Base-by-base conservation (phyloP, 2,113 vertebrate genomes). In the Pogonocichla stellata region DNA sequence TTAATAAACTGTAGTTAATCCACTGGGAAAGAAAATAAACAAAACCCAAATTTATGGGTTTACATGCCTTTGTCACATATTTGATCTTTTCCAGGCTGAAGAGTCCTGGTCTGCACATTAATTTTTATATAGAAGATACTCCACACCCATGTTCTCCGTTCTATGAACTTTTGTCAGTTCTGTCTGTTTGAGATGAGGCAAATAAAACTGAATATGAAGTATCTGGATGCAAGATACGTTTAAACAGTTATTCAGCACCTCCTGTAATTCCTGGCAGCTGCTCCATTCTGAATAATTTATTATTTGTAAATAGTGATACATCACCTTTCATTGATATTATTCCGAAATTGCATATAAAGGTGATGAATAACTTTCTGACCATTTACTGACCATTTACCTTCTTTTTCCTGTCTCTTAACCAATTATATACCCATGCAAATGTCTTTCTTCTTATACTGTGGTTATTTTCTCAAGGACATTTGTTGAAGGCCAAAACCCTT, bases 91-190 rank as follows among this genome's bases (percentile, higher is more conserved):
- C 19, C 12, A 26, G 38, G 16, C 33, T 62, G 56, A 42, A 62
- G 56, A 86, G 20, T 31, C 26, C 31, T 29, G 9, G 5, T 58
- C 47, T 43, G 23, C 16, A 57, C 13, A 62, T 31, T 62, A 47
- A 24, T 17, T 71, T 73, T 70, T 42, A 20, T 5, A 7, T 34
- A 10, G 18, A 34, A 79, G 14, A 14, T 43, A 66, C 6, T 57
- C 19, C 26, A 16, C 23, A 57, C 3, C 23, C 10, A 3, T 62
- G 26, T 18, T 57, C 10, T 57, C 8, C 1, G 0, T 69, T 60
- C 47, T 47, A 8, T 36, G 19, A 69, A 40, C 1, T 12, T 81
- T 28, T 65, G 22, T 45, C 19, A 19, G 14, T 31, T 74, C 24
- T 74, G 3, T 53, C 36, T 48, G 54, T 73, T 42, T 60, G 42